Conservation (phyloP, 2,797 vertebrate genomes). For the Hipposideros larvatus region DNA sequence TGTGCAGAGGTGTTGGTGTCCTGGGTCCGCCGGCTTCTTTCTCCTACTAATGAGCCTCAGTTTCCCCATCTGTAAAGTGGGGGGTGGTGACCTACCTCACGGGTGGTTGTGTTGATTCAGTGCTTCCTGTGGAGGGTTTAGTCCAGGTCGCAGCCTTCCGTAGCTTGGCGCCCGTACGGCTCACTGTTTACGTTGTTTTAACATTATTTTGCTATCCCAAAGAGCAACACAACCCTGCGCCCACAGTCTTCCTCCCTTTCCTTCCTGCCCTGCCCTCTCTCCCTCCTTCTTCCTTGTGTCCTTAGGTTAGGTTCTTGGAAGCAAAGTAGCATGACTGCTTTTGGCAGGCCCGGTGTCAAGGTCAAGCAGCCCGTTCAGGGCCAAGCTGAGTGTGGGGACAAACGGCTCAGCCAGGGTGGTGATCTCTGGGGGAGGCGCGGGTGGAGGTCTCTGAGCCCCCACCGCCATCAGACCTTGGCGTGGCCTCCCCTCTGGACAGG, state of each 20-base stretch:
- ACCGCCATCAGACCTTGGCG: not conserved
- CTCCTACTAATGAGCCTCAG: not conserved
- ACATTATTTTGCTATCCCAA: not conserved
- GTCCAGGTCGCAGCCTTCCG: too few relatives aligned
- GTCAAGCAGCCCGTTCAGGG: not conserved
- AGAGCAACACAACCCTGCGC: too few relatives aligned
- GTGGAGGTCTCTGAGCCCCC: not conserved
- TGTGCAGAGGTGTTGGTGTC: accelerated
- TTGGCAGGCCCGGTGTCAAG: not conserved
- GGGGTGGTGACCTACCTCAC: not conserved
- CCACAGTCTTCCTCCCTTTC: not conserved
- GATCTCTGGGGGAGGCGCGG: not conserved
- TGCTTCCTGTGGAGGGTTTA: not conserved
- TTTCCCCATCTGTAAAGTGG: not conserved
- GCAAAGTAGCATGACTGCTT: not conserved
- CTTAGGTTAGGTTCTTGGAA: not conserved
- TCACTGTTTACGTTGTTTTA: too few relatives aligned
- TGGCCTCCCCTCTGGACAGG: not conserved
- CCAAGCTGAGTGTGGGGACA: not conserved
- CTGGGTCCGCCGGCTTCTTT: not conserved
- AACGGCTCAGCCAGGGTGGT: accelerated
- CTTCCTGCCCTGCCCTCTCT: too few relatives aligned
- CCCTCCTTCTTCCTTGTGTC: not conserved
- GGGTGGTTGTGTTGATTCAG: not conserved
- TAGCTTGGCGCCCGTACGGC: not conserved